phyloP scores from a whole-genome alignment of 30 jellyfish, hydroid and myxozoan genomes.

The Pelagia noctiluca region DNA sequence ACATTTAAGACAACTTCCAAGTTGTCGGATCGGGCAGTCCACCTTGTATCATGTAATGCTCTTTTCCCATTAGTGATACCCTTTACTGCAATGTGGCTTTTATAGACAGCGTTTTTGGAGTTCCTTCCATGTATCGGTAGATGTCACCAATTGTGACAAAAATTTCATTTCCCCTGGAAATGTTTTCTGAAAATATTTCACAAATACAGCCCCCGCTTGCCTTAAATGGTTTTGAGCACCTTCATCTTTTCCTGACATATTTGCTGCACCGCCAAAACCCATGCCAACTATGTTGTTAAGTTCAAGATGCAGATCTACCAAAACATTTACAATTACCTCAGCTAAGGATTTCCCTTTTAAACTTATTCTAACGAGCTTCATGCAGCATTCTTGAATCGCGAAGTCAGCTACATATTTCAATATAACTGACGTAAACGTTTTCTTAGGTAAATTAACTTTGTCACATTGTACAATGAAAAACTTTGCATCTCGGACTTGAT shows the following conservation, averaged over 20 bases:
- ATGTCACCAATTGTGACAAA: background rate
- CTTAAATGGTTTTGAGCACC: slow-evolving; percentile 1
- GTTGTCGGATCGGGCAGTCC: slow-evolving; percentile 24
- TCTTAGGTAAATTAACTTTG: too few species aligned
- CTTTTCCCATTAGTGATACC: background rate
- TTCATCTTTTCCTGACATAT: slow-evolving; percentile 11
- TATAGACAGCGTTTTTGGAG: slow-evolving; percentile 1
- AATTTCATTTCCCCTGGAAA: background rate
- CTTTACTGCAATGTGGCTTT: background rate
- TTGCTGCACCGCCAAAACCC: slow-evolving; percentile 9
- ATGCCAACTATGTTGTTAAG: slow-evolving; percentile 1
- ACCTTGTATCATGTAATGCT: slow-evolving; percentile 17
- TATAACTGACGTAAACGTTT: too few species aligned
- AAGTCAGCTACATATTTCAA: too few species aligned
- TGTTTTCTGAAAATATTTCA: background rate
- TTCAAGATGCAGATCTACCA: background rate
- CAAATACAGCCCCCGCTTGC: background rate
- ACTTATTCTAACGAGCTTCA: background rate
- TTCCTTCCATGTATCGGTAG: slow-evolving; percentile 2
- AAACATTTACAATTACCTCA: background rate
- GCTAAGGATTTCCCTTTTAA: slow-evolving; percentile 7
- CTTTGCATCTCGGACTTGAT: too few species aligned
- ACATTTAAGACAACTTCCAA: background rate
- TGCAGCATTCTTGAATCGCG: too few species aligned
- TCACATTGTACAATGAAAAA: too few species aligned